Evolutionary conservation across 2,113 vertebrate species (phyloP).

Genomic region (Oreochromis aureus): DNA sequence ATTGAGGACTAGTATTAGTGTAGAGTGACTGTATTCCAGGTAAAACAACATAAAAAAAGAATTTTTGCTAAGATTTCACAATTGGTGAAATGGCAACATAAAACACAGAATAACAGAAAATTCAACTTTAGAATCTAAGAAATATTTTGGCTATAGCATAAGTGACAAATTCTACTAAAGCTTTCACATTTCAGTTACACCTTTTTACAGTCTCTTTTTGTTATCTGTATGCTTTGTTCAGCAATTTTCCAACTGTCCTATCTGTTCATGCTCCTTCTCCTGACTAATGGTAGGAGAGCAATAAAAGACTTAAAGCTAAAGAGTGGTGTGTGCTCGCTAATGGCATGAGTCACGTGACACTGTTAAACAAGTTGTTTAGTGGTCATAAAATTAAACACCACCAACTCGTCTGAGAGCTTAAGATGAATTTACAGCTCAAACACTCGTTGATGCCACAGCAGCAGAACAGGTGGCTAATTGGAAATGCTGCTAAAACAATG

Average conservation of each 20-base stretch:
- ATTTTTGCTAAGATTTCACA: background rate
- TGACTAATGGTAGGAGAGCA: background rate
- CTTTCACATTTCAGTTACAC: background rate
- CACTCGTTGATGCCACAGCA: background rate
- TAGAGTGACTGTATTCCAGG: background rate
- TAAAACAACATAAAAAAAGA: background rate
- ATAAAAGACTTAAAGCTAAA: conserved; percentile 4
- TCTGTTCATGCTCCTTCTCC: background rate
- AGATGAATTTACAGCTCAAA: background rate
- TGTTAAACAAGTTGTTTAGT: background rate
- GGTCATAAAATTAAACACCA: background rate
- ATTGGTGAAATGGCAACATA: background rate
- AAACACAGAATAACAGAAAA: background rate
- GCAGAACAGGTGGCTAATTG: conserved; percentile 9
- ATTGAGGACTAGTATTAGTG: background rate
- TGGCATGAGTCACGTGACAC: background rate
- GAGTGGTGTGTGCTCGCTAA: background rate
- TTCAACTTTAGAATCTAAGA: background rate
- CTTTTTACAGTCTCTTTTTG: background rate
- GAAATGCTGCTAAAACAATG: background rate
- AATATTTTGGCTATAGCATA: background rate
- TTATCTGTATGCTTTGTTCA: background rate
- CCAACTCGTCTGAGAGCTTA: background rate
- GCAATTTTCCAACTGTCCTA: background rate
- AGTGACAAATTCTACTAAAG: background rate